A percentile compares a stretch with the other conserved stretches of the same genome.
Evolutionary conservation across 2,888 invertebrate genomes (phyloP).

Genomic region (Nowickia ferox): DNA sequence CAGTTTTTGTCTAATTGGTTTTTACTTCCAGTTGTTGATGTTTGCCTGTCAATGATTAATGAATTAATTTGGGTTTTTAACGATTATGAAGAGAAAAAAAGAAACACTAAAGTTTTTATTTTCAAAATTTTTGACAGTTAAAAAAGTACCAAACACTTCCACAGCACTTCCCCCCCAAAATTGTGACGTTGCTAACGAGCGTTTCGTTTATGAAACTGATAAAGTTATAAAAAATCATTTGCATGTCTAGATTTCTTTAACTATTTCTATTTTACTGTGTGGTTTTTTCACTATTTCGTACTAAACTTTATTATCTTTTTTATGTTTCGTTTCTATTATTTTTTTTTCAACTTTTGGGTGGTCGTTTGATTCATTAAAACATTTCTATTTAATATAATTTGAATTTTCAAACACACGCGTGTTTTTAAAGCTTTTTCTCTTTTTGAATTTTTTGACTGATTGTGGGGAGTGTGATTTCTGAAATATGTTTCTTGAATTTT

Average conservation of each 20-base stretch:
- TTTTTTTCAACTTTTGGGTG: conserved; percentile 54
- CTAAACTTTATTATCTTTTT: conserved; percentile 20
- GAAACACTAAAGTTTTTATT: conserved; percentile 16
- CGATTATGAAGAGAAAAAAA: conserved; percentile 28
- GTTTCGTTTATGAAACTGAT: conserved; percentile 56
- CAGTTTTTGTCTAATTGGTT: conserved; percentile 9
- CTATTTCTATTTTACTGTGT: conserved; percentile 6
- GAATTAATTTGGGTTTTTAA: conserved; percentile 67
- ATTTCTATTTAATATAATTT: conserved; percentile 62
- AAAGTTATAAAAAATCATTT: conserved; percentile 68
- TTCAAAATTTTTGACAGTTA: conserved; percentile 61
- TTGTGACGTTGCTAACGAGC: conserved; percentile 17
- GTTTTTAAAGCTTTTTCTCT: not conserved
- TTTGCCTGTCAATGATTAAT: conserved; percentile 71
- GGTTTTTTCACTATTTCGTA: conserved; percentile 34
- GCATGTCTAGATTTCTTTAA: conserved; percentile 59
- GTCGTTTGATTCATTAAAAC: conserved; percentile 63
- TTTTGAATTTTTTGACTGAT: conserved; percentile 6
- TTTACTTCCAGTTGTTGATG: conserved; percentile 59
- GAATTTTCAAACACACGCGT: conserved; percentile 27
- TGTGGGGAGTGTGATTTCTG: conserved; percentile 39
- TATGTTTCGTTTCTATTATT: conserved; percentile 20
- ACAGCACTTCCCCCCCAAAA: not conserved
- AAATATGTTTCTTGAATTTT: conserved; percentile 12
- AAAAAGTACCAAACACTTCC: conserved; percentile 18